phyloP scores from a whole-genome alignment of 2,797 vertebrate species.

The Adelosebastes latens region DNA sequence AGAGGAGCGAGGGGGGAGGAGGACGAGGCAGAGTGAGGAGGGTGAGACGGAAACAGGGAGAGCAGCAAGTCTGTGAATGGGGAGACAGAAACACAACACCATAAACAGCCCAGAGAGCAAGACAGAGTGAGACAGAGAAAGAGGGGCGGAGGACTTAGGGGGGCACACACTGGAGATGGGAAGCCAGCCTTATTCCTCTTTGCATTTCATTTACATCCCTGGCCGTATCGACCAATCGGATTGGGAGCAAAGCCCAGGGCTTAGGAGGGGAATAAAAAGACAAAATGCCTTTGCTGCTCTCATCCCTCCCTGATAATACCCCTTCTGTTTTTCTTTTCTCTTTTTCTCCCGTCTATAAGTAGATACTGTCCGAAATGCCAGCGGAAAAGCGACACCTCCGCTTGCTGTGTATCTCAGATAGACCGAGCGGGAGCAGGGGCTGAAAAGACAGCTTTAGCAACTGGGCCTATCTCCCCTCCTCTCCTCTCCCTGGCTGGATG shows the following conservation, averaged over 20 bases:
- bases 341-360: slow-evolving; percentile 85
- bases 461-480: slow-evolving; percentile 83
- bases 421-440: slow-evolving; percentile 81
- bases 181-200: slow-evolving; percentile 93
- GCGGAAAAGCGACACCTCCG: slow-evolving; percentile 88
- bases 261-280: slow-evolving; percentile 90
- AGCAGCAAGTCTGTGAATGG: slow-evolving; percentile 80
- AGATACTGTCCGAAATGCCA: slow-evolving; percentile 91
- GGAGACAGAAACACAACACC: slow-evolving; percentile 77
- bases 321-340: slow-evolving; percentile 88
- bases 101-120: slow-evolving; percentile 79
- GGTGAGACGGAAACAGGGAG: slow-evolving; percentile 71
- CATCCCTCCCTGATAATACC: slow-evolving; percentile 90
- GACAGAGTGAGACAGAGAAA: slow-evolving; percentile 72
- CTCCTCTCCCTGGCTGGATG: slow-evolving; percentile 80
- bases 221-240: slow-evolving; percentile 95
- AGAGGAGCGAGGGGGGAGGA: slow-evolving; percentile 22
- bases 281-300: slow-evolving; percentile 90
- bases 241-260: slow-evolving; percentile 89
- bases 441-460: slow-evolving; percentile 88
- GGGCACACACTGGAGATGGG: slow-evolving; percentile 82
- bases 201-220: slow-evolving; percentile 98
- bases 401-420: slow-evolving; percentile 88
- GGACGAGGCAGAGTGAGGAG: slow-evolving; percentile 64
- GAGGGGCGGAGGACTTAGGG: slow-evolving; percentile 69